Base-by-base conservation (phyloP, 2,113 vertebrate genomes). In the Gnathonemus longibarbis region DNA sequence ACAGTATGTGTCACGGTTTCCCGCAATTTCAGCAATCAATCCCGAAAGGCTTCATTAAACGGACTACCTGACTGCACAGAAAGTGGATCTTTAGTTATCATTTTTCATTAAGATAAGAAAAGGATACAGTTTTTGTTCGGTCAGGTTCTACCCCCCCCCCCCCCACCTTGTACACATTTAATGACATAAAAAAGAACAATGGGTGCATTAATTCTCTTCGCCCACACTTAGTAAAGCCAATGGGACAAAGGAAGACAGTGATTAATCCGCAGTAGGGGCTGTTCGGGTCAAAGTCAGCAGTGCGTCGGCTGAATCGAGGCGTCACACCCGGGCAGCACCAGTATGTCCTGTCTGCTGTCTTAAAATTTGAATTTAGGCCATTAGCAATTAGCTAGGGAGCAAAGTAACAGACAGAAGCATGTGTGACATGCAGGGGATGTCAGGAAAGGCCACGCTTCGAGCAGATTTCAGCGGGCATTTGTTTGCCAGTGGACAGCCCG, bases 1-100 rank as follows among this genome's bases (percentile, higher is more conserved):
- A 48, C 52, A 9, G 17, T 10, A 46, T 19, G 66, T 56, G 31
- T 88, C 89, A 21, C 13, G 19, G 48, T 39, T 88, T 56, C 45
- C 24, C 80, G 45, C 46, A 87, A 85, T 46, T 52, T 46, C 52
- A 66, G 84, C 90, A 91, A 87, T 74, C 77, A 66, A 88, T 74
- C 84, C 17, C n/a, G 48, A 21, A 50, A 48, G 19, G 35, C 66
- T 89, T 90, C 88, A 91, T 91, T 90, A 91, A 91, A 50, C 17
- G 48, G 48, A n/a, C 53, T 5, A 17, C 50, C 62, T 46, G 80
- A 90, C 50, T 80, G 21, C 17, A 27, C 46, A 70, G 50, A 90
- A 31, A 52, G 48, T 88, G 56, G 46, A 56, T 24, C 77, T 49
- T 53, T 77, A 49, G 85, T 19, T 31, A 31, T 88, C n/a, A n/a